Base-by-base conservation (phyloP, 2,113 vertebrate species). In the Clinocottus analis region DNA sequence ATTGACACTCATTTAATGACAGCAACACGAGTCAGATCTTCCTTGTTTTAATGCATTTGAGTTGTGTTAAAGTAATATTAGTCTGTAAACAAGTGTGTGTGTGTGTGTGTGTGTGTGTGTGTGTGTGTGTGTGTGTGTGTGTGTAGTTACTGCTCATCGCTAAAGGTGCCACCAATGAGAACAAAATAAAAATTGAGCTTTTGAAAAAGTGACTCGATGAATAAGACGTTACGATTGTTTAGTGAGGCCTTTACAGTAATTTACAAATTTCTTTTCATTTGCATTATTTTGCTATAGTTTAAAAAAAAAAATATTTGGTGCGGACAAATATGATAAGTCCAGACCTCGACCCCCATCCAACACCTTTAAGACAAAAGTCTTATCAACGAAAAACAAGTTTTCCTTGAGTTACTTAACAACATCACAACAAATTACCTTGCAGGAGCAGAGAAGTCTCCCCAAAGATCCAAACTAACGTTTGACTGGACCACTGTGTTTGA, bases 391-490 rank as follows among this genome's bases (percentile, higher is more conserved):
- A 13, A 68, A 55, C n/a, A 55, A 5, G 27, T 33, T 2, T 29
- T 31, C 7, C 4, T 1, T 0, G 8, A 10, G 39, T 65, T 25
- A 33, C 33, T 3, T 5, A 13, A 67, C 19, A 29, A 7, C 10
- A 3, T n/a, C 3, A 53, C 7, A 69, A 11, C 17, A n/a, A 43
- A 19, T 10, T 95, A 98, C 97, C 96, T 97, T 82, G 96, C 93
- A 60, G 96, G 95, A 84, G 96, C 95, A 70, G 95, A 97, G 83
- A 98, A 98, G 74, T 97, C 97, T 76, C 97, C 97, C 97, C 97
- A 98, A 23, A 97, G 90, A 79, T 98, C 97, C 85, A 90, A 88
- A 25, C 71, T 63, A 0, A 85, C 74, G 77, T 89, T 93, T 0
- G 91, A 79, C 81, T 91, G 92, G 62, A 93, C 79, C 85, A 93